Base-by-base conservation (phyloP, 2,888 invertebrate genomes). In the Oeneis ivallda region DNA sequence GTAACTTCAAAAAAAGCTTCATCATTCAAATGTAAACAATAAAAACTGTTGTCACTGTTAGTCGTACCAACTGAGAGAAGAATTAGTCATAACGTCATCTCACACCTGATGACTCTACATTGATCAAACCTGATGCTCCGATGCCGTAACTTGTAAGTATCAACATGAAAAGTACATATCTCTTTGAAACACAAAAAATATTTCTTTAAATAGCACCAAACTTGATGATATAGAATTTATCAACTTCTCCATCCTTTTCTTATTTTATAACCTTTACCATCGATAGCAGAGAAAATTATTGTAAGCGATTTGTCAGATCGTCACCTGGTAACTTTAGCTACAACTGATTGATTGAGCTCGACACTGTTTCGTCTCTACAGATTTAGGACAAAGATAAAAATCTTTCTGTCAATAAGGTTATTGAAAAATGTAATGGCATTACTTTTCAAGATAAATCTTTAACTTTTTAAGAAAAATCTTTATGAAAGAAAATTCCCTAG, bases 71-170 rank as follows among this genome's bases (percentile, higher is more conserved):
- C 52, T n/a, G 32, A 11, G 2, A 52, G 32, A 13, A 52, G 15
- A 53, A 53, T 53, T 37, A 53, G 9, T 53, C 53, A 53, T 32
- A 34, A 13, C 26, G 11, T 19, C 50, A 26, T 34, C n/a, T n/a
- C n/a, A n/a, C n/a, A 53, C 34, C 53, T 53, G 53, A 10, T n/a
- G 34, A 53, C 53, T 53, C 15, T n/a, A n/a, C n/a, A 37, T 53
- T 53, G 53, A 53, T 53, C 0, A 8, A 34, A 53, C 13, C 34
- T n/a, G 26, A 26, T n/a, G n/a, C n/a, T n/a, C n/a, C n/a, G n/a
- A n/a, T n/a, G n/a, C n/a, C n/a, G n/a, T 26, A 26, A 26, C 26
- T 26, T 26, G 26, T 26, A 5, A 26, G 26, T 26, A 15, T 47
- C 47, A 47, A 45, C 15, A n/a, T n/a, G n/a, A n/a, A n/a, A n/a